phyloP scores from a whole-genome alignment of 2,797 vertebrate genomes.

The Nyctalus aviator region DNA sequence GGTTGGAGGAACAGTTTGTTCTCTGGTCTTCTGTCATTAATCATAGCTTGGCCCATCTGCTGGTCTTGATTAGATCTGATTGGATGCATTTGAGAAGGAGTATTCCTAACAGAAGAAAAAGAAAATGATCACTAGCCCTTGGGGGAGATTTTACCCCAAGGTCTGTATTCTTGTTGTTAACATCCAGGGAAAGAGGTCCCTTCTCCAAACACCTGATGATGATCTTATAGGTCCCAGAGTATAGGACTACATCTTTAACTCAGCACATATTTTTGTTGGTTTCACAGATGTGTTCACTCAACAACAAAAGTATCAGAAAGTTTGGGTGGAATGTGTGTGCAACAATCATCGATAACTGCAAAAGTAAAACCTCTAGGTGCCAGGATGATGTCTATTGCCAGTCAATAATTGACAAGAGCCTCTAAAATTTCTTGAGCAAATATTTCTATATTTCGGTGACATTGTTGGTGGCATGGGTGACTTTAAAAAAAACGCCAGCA shows the following conservation, averaged over 20 bases:
- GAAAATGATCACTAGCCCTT: not conserved
- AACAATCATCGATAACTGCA: not conserved
- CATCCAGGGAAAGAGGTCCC: not conserved
- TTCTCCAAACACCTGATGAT: not conserved
- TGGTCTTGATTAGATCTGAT: slow-evolving; percentile 13
- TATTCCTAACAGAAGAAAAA: slow-evolving; percentile 30
- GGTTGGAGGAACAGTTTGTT: not conserved
- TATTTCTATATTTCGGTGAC: slow-evolving; percentile 13
- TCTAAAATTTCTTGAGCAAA: slow-evolving; percentile 35
- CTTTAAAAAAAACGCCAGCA: slow-evolving; percentile 28
- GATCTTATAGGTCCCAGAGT: not conserved
- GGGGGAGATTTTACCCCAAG: not conserved
- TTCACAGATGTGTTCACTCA: slow-evolving; percentile 22
- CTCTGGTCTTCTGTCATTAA: slow-evolving; percentile 30
- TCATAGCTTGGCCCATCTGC: not conserved
- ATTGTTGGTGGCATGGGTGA: not conserved
- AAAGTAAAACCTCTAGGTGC: not conserved
- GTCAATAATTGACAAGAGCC: not conserved
- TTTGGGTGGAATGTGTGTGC: not conserved
- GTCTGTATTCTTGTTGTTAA: not conserved
- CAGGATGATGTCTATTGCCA: not conserved
- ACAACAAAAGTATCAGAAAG: not conserved
- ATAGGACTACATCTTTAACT: not conserved
- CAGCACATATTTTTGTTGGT: not conserved
- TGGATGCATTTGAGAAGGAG: slow-evolving; percentile 1